These are phyloP conservation scores for Gryon sp. DNA, from an alignment of 1,140 invertebrate genomes.

Conservation along the genomic window DNA sequence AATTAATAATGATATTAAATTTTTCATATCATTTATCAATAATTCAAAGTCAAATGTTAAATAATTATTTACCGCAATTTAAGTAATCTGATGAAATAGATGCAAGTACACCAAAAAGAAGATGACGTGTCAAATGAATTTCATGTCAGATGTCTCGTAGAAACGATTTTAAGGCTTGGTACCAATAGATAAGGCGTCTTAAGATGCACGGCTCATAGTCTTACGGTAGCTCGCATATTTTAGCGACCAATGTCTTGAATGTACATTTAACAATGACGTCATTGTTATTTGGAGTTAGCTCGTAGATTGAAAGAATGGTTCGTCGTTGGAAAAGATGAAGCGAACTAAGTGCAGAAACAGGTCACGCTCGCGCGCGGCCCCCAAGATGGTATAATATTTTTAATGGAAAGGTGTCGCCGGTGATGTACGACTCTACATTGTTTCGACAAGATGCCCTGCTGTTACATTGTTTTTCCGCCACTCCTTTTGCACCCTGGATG, in stretches of 20 bases:
- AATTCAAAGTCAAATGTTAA: no score
- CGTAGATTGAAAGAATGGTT: slow-evolving; percentile 60
- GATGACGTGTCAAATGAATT: slow-evolving; percentile 36
- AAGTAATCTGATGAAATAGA: no score
- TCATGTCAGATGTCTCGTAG: slow-evolving; percentile 5
- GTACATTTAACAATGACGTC: slow-evolving; percentile 69
- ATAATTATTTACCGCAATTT: no score
- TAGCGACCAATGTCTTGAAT: slow-evolving; percentile 69
- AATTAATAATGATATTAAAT: no score
- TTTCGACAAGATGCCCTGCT: slow-evolving; percentile 70
- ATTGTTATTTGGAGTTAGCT: slow-evolving; percentile 70
- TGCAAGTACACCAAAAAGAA: no score
- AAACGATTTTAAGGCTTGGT: slow-evolving; percentile 24
- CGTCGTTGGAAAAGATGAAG: slow-evolving; percentile 24
- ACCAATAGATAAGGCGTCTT: slow-evolving; percentile 28
- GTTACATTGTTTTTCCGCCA: slow-evolving; percentile 71
- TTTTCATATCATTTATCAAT: no score
- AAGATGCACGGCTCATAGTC: slow-evolving; percentile 49
- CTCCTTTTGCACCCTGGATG: slow-evolving; percentile 41
- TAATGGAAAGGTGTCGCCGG: slow-evolving; percentile 76
- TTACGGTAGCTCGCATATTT: slow-evolving; percentile 72
- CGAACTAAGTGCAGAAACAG: slow-evolving; percentile 8
- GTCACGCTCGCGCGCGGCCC: slow-evolving; percentile 52
- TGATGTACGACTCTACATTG: slow-evolving; percentile 74
- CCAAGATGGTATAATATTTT: slow-evolving; percentile 76